Evolutionary conservation across 2,113 vertebrate genomes (phyloP).

Genomic region (Thalassarche chlororhynchos): DNA sequence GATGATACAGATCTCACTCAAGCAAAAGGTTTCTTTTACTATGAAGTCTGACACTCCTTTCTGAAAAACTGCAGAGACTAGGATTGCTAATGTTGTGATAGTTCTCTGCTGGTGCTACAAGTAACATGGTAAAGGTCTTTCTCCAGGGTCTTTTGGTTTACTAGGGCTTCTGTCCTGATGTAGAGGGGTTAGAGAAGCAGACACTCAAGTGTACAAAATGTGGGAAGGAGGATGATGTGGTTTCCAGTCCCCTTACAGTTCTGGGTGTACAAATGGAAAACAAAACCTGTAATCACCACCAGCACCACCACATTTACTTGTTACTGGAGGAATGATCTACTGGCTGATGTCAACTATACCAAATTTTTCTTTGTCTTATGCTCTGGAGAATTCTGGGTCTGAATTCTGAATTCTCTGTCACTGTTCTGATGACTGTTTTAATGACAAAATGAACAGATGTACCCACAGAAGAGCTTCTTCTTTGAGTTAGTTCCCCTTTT

Average conservation of each 20-base stretch:
- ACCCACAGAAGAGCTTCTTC: not conserved
- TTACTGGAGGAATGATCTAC: not conserved
- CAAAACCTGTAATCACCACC: not conserved
- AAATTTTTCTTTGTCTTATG: not conserved
- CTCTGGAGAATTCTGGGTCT: not conserved
- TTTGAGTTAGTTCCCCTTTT: not conserved
- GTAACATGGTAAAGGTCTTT: not conserved
- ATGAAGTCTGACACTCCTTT: not conserved
- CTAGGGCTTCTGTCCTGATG: not conserved
- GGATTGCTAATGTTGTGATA: not conserved
- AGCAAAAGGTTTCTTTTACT: not conserved
- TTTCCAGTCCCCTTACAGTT: not conserved
- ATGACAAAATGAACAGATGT: not conserved
- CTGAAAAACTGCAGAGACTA: not conserved
- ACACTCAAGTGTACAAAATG: not conserved
- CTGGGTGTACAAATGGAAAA: not conserved
- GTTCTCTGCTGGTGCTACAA: not conserved
- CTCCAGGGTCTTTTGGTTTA: not conserved
- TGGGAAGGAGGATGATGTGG: not conserved
- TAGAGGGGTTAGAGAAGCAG: not conserved
- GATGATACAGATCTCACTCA: not conserved
- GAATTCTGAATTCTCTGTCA: not conserved
- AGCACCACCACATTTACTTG: not conserved
- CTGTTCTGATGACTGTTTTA: not conserved
- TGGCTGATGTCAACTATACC: not conserved